A percentile compares a stretch with the other conserved stretches of the same genome.
Evolutionary conservation across 2,888 invertebrate genomes (phyloP).

Genomic region (Eristalinus sepulchralis): DNA sequence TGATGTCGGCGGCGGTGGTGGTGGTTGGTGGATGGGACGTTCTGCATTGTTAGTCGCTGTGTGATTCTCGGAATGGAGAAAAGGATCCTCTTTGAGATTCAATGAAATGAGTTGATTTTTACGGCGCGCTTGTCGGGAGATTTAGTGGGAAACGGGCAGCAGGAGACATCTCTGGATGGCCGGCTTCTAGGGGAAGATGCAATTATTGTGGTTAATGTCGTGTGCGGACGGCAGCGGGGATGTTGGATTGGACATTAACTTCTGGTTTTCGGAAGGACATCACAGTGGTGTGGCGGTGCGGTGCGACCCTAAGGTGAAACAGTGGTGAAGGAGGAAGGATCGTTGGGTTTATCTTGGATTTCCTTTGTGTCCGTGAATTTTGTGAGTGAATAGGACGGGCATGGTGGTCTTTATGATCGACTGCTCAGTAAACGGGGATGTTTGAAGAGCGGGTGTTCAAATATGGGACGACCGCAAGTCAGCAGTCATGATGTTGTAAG

Average conservation of each 20-base stretch:
- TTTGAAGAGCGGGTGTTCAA: too few relatives aligned
- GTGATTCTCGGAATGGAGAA: constrained; percentile 36
- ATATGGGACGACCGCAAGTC: too few relatives aligned
- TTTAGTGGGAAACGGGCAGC: background rate
- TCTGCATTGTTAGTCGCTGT: constrained; percentile 36
- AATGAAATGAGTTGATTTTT: background rate
- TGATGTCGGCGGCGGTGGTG: background rate
- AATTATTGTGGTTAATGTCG: background rate
- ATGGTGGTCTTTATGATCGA: background rate
- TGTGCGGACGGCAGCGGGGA: background rate
- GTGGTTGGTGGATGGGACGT: constrained; percentile 3
- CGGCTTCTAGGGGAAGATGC: background rate
- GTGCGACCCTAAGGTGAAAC: background rate
- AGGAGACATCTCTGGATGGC: background rate
- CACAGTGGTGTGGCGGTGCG: background rate
- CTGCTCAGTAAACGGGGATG: background rate
- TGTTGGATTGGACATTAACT: background rate
- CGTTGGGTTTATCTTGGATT: background rate
- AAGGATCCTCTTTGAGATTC: constrained; percentile 31
- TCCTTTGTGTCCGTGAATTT: background rate
- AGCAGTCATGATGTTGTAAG: too few relatives aligned
- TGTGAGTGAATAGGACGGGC: background rate
- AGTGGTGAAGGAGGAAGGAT: background rate
- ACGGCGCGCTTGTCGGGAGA: background rate
- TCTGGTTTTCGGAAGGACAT: background rate